phyloP scores from a whole-genome alignment of 2,113 vertebrate genomes.

The Urocolius indicus region DNA sequence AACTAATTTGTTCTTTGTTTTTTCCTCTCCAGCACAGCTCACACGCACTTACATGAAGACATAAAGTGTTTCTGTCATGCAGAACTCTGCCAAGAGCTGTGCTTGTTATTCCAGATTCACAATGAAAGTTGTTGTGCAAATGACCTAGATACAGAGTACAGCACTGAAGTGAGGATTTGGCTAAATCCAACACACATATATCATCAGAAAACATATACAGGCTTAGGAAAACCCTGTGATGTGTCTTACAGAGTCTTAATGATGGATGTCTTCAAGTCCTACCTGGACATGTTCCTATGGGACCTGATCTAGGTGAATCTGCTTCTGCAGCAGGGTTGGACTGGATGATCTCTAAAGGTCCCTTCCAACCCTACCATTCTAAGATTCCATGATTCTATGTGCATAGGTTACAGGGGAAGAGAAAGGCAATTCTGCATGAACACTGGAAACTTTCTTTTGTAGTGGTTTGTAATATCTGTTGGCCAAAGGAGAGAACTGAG shows the following conservation, averaged over 20 bases:
- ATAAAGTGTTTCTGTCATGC: not conserved
- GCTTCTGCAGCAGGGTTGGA: too few species aligned
- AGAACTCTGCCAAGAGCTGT: slow-evolving; percentile 12
- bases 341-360: too few species aligned
- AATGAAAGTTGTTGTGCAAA: slow-evolving; percentile 24
- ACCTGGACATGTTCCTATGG: too few species aligned
- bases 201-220: not conserved
- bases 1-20: not conserved
- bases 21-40: not conserved
- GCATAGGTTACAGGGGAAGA: not conserved
- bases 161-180: not conserved
- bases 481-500: not conserved
- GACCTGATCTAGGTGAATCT: too few species aligned
- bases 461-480: not conserved
- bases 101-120: slow-evolving; percentile 35
- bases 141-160: slow-evolving; percentile 11
- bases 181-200: not conserved
- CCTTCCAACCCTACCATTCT: too few species aligned
- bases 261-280: too few species aligned
- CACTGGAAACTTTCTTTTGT: not conserved
- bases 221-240: not conserved
- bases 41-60: not conserved
- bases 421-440: not conserved
- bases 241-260: not conserved
- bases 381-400: too few species aligned